Percentiles rank a stretch among this genome's conserved stretches.
These are phyloP conservation scores for Pinna nobilis DNA, from an alignment of 1,140 invertebrate genomes.

Conservation along the genomic window DNA sequence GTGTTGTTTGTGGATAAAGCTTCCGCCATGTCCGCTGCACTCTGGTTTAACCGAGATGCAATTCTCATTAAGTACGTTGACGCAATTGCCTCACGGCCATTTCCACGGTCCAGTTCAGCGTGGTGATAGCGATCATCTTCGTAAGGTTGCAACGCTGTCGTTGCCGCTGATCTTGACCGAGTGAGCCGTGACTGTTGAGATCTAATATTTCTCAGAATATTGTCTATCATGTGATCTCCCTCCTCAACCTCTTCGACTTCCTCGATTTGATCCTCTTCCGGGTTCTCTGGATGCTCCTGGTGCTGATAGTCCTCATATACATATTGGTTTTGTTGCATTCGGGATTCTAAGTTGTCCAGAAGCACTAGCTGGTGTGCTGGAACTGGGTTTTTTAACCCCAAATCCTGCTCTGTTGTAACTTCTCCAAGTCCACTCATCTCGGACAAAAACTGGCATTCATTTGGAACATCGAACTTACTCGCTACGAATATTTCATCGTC, in stretches of 20 bases:
- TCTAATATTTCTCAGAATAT: no score
- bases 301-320: no score
- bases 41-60: slow-evolving; percentile 50
- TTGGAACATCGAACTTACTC: slow-evolving; percentile 57
- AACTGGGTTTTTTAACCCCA: slow-evolving; percentile 57
- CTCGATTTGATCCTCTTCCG: slow-evolving; percentile 4
- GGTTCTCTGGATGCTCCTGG: neutral
- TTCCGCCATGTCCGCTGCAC: slow-evolving; percentile 52
- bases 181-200: neutral
- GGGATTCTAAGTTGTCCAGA: slow-evolving; percentile 54
- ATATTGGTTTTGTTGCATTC: slow-evolving; percentile 28
- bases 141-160: neutral
- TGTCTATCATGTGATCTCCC: no score
- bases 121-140: slow-evolving; percentile 33
- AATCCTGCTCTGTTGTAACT: slow-evolving; percentile 52
- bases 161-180: neutral
- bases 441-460: slow-evolving; percentile 59
- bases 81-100: slow-evolving; percentile 40
- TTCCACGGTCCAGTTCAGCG: slow-evolving; percentile 28
- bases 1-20: slow-evolving; percentile 38
- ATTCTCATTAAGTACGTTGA: slow-evolving; percentile 51
- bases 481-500: slow-evolving; percentile 64
- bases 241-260: neutral
- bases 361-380: slow-evolving; percentile 58
- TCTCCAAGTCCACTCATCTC: slow-evolving; percentile 67